Evolutionary conservation across 2,888 invertebrate genomes (phyloP), one percentile per base, ranked within the genome.

Genomic region (Gastrophysa polygoni): DNA sequence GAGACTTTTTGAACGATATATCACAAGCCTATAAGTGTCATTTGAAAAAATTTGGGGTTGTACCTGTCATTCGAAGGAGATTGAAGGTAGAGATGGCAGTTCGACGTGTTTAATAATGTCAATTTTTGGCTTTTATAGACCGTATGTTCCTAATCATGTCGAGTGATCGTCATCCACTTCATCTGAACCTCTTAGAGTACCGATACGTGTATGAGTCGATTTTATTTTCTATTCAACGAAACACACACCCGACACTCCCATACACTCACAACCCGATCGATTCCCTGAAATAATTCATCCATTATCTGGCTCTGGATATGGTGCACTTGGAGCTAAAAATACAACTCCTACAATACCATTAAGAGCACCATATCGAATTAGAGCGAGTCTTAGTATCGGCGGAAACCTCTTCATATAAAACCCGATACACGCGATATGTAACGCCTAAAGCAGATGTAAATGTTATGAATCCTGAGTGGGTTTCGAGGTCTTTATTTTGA

Each of bases 391-490:
- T 61, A 59, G 20, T 55, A 61, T 61, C 61, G 43, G 52, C 59
- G 50, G 47, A 48, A 59, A 46, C 51, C 50, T 54, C 56, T 59
- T 57, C 54, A 54, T 50, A 55, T 55, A 57, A 57, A 64, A 60
- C 55, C 34, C 46, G 58, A 64, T 64, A 62, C 48, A 63, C 56
- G 62, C 63, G 60, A 63, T 63, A 52, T 57, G 51, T 56, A 60
- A 51, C 66, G 58, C 61, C 56, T 61, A 55, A 50, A 44, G 32
- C 24, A 49, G 43, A 63, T 57, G 48, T 64, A 32, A 63, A 63
- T 54, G 61, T 61, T 66, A 63, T 66, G 63, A 63, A 62, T 38
- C 24, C 43, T 7, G 43, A 54, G 52, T 54, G 52, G 52, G 21
- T 43, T 43, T 54, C 21, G 43, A 43, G 38, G 14, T 43, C 24